These are phyloP conservation scores for Porites lutea DNA, from an alignment of 64 coral and sea anemone species.

Conservation along the genomic window DNA sequence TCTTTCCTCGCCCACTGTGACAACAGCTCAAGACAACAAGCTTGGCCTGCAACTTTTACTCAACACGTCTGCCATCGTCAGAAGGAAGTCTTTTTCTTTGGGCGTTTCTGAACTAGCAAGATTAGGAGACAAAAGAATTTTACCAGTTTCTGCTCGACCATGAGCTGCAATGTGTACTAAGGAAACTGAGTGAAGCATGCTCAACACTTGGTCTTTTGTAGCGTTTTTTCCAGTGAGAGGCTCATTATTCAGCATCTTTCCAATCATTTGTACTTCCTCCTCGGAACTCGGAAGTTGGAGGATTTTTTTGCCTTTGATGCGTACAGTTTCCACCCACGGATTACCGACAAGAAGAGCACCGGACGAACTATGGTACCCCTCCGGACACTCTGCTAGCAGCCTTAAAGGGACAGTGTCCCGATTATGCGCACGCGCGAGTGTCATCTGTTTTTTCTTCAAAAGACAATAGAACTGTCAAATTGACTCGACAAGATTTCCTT, in stretches of 20 bases:
- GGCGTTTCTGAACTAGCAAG: not conserved
- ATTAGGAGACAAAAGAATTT: not conserved
- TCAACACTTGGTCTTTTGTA: no score
- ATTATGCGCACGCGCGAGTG: no score
- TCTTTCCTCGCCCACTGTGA: constrained; percentile 33
- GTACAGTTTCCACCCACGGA: not conserved
- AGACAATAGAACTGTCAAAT: no score
- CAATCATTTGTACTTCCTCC: no score
- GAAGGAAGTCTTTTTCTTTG: not conserved
- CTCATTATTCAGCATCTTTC: not conserved
- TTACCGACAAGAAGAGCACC: no score
- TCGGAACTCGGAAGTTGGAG: not conserved
- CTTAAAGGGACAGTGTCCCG: no score
- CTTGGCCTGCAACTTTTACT: not conserved
- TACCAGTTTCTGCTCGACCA: no score
- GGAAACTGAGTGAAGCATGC: no score
- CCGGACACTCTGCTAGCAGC: not conserved
- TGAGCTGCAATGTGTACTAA: no score
- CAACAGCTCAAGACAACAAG: constrained; percentile 8
- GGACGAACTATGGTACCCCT: not conserved
- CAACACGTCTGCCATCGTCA: not conserved
- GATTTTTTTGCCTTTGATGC: not conserved
- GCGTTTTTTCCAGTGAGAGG: not conserved
- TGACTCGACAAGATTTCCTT: no score
- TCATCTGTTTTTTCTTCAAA: no score